Conservation (phyloP, 2,797 vertebrate species). For the Poeciliopsis presidionis region DNA sequence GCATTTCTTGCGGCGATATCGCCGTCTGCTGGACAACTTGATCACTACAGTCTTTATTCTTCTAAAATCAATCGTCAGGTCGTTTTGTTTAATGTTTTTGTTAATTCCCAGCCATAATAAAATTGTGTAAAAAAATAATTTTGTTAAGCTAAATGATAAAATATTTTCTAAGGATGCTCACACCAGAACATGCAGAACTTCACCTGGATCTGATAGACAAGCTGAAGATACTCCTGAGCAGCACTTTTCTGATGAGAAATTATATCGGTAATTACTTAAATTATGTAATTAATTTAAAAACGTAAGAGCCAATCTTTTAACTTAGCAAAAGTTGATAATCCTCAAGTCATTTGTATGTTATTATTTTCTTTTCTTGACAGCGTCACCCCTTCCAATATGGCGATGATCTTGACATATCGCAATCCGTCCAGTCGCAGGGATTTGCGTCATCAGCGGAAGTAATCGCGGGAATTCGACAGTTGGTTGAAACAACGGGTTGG, state of each 20-base stretch:
- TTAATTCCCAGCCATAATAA: neutral
- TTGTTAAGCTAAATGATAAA: neutral
- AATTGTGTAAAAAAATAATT: neutral
- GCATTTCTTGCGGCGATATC: neutral
- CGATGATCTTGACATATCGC: neutral
- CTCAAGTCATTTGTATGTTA: neutral
- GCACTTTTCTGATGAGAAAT: neutral
- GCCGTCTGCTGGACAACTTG: neutral
- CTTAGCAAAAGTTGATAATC: neutral
- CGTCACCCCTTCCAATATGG: neutral
- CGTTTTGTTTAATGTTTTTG: neutral
- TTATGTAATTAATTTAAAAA: neutral
- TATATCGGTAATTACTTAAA: neutral
- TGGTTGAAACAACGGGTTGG: neutral
- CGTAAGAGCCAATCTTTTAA: neutral
- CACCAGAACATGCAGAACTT: neutral
- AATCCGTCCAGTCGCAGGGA: neutral
- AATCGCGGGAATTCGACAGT: neutral
- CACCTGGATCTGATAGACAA: neutral
- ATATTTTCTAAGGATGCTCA: too few relatives aligned
- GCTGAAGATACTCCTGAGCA: neutral
- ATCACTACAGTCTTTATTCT: neutral
- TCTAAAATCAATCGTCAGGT: neutral
- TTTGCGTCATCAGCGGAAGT: neutral
- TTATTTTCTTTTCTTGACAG: neutral